phyloP scores from a whole-genome alignment of 2,113 vertebrate species.

The Pomatostomus ruficeps region DNA sequence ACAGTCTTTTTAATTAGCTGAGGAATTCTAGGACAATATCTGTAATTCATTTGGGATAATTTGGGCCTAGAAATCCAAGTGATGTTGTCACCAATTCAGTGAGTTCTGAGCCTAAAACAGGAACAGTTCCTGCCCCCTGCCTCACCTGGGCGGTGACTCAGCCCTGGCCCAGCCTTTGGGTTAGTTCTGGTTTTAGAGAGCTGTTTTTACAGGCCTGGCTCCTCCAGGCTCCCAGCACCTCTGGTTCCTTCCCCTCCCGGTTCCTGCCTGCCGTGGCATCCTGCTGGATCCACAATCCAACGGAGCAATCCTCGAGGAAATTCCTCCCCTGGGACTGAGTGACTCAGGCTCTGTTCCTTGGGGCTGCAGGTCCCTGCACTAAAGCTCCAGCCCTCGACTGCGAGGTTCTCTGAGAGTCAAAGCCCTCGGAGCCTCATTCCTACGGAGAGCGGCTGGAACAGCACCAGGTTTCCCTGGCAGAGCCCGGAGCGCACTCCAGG shows the following conservation, averaged over 20 bases:
- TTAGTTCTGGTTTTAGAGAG: neutral
- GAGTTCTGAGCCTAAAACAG: neutral
- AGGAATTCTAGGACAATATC: neutral
- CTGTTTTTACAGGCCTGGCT: neutral
- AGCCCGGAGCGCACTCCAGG: neutral
- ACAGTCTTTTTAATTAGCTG: neutral
- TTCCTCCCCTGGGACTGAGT: neutral
- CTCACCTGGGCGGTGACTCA: neutral
- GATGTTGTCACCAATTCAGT: neutral
- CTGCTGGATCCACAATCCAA: neutral
- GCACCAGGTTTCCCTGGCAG: slow-evolving; percentile 9
- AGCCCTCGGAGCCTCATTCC: slow-evolving; percentile 20
- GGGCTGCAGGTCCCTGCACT: neutral
- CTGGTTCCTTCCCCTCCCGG: neutral
- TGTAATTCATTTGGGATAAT: neutral
- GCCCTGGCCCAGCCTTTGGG: neutral
- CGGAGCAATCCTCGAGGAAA: slow-evolving; percentile 5
- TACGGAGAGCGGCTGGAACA: slow-evolving; percentile 41
- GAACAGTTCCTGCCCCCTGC: neutral
- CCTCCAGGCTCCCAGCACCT: neutral
- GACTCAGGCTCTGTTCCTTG: neutral
- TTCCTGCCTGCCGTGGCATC: neutral
- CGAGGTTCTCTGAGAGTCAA: neutral
- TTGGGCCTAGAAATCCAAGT: neutral
- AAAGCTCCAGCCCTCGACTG: neutral